Evolutionary conservation across 2,113 vertebrate genomes (phyloP).

Genomic region (Harpagus bidentatus): DNA sequence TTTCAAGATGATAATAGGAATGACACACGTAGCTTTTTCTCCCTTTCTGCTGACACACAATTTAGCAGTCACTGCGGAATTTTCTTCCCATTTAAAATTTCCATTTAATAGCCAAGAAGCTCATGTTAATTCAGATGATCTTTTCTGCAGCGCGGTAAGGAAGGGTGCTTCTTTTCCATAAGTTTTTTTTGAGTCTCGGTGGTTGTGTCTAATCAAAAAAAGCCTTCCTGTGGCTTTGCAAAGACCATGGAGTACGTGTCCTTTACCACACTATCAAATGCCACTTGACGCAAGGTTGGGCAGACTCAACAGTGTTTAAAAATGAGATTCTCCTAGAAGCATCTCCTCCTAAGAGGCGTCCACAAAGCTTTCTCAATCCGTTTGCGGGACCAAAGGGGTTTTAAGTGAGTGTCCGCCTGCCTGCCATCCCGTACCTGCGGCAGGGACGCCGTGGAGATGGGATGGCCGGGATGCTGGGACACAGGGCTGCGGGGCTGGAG

Average conservation of each 20-base stretch:
- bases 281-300: background rate
- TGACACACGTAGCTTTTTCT: conserved; percentile 33
- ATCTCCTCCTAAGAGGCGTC: background rate
- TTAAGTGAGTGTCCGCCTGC: rapidly evolving
- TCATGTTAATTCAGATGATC: conserved; percentile 48
- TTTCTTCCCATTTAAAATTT: conserved; percentile 35
- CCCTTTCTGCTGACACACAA: conserved; percentile 44
- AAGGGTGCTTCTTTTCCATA: background rate
- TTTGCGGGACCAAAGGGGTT: background rate
- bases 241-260: rapidly evolving
- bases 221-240: background rate
- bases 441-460: rapidly evolving
- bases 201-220: background rate
- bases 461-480: rapidly evolving
- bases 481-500: background rate
- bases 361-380: background rate
- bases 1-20: conserved; percentile 50
- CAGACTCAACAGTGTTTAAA: background rate
- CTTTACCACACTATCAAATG: rapidly evolving
- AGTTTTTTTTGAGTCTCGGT: background rate
- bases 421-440: background rate
- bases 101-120: conserved; percentile 23
- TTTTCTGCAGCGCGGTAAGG: rapidly evolving
- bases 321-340: background rate
- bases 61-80: conserved; percentile 46